phyloP scores from a whole-genome alignment of 1,140 invertebrate species.

The Trichoplusia ni region DNA sequence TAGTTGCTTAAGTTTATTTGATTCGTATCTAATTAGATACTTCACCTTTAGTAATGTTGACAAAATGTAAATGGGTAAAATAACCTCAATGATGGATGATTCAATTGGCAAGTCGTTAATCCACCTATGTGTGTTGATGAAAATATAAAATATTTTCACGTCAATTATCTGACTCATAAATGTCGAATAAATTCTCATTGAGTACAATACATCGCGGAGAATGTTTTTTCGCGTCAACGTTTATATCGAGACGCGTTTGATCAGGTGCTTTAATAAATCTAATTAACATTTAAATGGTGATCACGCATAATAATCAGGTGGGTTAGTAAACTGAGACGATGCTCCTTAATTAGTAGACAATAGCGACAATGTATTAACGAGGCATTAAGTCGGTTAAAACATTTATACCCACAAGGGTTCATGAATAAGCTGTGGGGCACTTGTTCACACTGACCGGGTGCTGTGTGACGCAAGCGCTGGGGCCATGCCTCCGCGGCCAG shows the following conservation, averaged over 20 bases:
- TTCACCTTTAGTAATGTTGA: constrained; percentile 25
- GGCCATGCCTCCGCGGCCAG: neutral
- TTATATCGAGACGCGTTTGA: constrained; percentile 52
- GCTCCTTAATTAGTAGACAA: constrained; percentile 74
- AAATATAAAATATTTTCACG: constrained; percentile 34
- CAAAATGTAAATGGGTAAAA: constrained; percentile 14
- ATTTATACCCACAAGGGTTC: constrained; percentile 44
- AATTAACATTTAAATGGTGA: constrained; percentile 80
- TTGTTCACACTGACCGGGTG: constrained; percentile 55
- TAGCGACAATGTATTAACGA: constrained; percentile 62
- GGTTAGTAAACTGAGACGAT: constrained; percentile 66
- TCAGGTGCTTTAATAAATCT: constrained; percentile 74
- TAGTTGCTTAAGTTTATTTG: neutral
- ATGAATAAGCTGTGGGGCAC: constrained; percentile 50
- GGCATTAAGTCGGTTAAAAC: constrained; percentile 58
- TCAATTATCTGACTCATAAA: constrained; percentile 38
- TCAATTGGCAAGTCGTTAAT: constrained; percentile 16
- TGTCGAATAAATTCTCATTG: constrained; percentile 36
- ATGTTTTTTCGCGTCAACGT: constrained; percentile 45
- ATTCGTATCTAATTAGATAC: constrained; percentile 6
- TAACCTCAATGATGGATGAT: constrained; percentile 5
- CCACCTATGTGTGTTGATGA: constrained; percentile 7
- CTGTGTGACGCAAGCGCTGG: constrained; percentile 48
- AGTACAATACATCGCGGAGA: constrained; percentile 29
- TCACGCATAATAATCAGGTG: constrained; percentile 78